phyloP scores from a whole-genome alignment of 2,113 vertebrate genomes.

The Cephalophus harveyi region DNA sequence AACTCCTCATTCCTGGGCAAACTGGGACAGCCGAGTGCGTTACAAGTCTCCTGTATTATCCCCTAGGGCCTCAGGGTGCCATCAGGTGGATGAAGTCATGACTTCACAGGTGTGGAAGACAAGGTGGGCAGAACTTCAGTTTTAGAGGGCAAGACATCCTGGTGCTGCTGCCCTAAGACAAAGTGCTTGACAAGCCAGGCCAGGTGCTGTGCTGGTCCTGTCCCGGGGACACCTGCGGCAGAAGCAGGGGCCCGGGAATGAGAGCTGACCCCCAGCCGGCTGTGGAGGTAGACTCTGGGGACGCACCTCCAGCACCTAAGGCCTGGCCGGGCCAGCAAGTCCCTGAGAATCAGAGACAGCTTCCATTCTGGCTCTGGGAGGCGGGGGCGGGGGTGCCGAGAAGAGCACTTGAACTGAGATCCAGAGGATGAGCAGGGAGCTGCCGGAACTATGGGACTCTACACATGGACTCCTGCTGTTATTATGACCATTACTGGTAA shows the following conservation, averaged over 20 bases:
- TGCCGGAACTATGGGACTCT: neutral
- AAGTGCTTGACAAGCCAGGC: neutral
- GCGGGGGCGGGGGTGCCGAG: rapidly evolving
- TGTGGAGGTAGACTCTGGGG: neutral
- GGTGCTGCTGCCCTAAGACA: neutral
- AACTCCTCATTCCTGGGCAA: neutral
- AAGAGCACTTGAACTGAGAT: neutral
- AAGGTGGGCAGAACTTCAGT: neutral
- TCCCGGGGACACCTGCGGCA: neutral
- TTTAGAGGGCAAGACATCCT: neutral
- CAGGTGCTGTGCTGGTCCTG: rapidly evolving
- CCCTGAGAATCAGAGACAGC: neutral
- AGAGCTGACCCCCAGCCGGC: neutral
- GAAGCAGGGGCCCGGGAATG: neutral
- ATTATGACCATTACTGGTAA: rapidly evolving
- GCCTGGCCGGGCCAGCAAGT: rapidly evolving
- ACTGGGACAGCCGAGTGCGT: rapidly evolving
- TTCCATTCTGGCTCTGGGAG: neutral
- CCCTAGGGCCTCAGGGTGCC: neutral
- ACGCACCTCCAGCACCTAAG: neutral
- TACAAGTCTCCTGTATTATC: neutral
- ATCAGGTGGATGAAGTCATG: neutral
- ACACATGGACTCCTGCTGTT: rapidly evolving
- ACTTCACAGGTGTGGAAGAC: neutral
- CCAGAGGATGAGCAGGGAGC: neutral